Conservation (phyloP, 1,140 invertebrate genomes). For the Idris sp. region DNA sequence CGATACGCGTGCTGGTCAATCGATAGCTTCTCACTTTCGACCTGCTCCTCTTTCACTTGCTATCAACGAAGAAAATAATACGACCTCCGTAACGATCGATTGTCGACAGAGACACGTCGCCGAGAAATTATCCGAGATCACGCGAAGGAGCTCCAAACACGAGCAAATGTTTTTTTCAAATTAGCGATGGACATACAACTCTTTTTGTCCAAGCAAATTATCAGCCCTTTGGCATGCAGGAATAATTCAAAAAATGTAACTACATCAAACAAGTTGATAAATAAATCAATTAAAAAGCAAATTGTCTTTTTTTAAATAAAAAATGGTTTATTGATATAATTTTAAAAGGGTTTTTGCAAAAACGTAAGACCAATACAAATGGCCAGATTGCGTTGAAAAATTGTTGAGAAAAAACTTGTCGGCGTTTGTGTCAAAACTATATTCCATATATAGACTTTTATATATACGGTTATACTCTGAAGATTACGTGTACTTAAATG, state of each 20-base stretch:
- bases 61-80: slow-evolving; percentile 53
- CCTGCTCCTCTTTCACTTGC: slow-evolving; percentile 35
- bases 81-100: slow-evolving; percentile 51
- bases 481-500: slow-evolving; percentile 32
- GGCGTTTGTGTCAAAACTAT: slow-evolving; percentile 25
- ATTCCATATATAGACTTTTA: slow-evolving; percentile 28
- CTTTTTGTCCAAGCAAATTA: slow-evolving; percentile 18
- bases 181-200: slow-evolving; percentile 23
- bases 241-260: too few relatives aligned
- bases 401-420: slow-evolving; percentile 16
- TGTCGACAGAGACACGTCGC: slow-evolving; percentile 46
- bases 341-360: too few relatives aligned
- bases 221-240: neutral
- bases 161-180: slow-evolving; percentile 13
- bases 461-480: slow-evolving; percentile 22
- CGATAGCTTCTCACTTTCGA: slow-evolving; percentile 62
- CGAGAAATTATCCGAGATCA: slow-evolving; percentile 47
- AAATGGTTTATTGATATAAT: too few relatives aligned
- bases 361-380: too few relatives aligned
- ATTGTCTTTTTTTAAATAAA: too few relatives aligned
- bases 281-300: too few relatives aligned
- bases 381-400: too few relatives aligned
- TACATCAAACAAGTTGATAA: too few relatives aligned
- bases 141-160: slow-evolving; percentile 25
- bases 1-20: slow-evolving; percentile 51